Conservation (phyloP, 2,888 invertebrate species). For the Drosophila anomalata region DNA sequence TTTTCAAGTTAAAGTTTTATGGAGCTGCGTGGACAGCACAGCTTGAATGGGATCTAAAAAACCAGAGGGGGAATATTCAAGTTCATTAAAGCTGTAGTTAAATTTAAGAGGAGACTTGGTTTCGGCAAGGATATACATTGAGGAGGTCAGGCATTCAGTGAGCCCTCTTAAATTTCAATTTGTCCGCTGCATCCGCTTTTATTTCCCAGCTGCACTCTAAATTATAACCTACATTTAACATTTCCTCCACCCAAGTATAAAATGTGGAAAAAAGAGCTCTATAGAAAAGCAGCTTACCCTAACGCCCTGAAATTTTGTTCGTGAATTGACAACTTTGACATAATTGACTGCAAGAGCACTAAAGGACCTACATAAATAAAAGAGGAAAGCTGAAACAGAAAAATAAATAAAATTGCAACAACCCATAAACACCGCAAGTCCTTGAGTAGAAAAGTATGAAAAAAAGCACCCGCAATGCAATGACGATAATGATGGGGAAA, state of each 20-base stretch:
- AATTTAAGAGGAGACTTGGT: not conserved
- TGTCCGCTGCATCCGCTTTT: constrained; percentile 19
- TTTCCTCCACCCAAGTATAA: constrained; percentile 20
- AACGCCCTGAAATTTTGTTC: constrained; percentile 57
- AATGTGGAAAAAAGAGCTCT: not conserved
- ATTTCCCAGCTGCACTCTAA: constrained; percentile 38
- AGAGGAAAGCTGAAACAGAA: constrained; percentile 7
- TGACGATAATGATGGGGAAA: constrained; percentile 48
- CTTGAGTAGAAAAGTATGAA: constrained; percentile 44
- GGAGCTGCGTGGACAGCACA: constrained; percentile 1
- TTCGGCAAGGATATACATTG: not conserved
- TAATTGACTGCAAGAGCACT: constrained; percentile 68
- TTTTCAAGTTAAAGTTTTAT: constrained; percentile 32
- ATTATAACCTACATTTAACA: constrained; percentile 55
- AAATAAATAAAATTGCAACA: constrained; percentile 64
- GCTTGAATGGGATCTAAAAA: not conserved
- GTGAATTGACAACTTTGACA: constrained; percentile 78
- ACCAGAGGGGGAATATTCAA: not conserved
- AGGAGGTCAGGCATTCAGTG: too few species aligned
- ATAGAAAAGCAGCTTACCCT: constrained; percentile 60
- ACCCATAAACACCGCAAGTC: constrained; percentile 73
- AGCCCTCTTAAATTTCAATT: constrained; percentile 28
- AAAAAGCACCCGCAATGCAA: constrained; percentile 53
- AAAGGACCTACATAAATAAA: constrained; percentile 17
- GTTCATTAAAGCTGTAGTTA: not conserved